phyloP scores from a whole-genome alignment of 2,888 invertebrate species.

The Troglohyphantes excavatus region DNA sequence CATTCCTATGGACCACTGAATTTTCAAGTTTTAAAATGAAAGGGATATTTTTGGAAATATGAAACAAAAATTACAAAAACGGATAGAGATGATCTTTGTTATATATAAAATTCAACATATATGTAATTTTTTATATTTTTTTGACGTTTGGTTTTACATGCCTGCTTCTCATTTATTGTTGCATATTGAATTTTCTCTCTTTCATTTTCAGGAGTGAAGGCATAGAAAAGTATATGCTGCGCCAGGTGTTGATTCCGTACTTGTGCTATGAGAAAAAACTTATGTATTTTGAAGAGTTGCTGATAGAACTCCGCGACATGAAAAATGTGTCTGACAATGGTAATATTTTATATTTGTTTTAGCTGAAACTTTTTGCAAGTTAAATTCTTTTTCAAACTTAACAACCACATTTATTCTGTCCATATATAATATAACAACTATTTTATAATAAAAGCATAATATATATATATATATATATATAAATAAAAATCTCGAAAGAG shows the following conservation, averaged over 20 bases:
- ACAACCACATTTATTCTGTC: too few species aligned
- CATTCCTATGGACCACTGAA: neutral
- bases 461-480: too few species aligned
- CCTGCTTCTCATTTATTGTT: neutral
- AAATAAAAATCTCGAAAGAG: too few species aligned
- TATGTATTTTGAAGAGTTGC: neutral
- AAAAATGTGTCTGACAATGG: neutral
- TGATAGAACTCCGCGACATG: neutral
- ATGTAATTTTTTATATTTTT: neutral
- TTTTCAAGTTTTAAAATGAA: too few species aligned
- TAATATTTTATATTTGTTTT: too few species aligned
- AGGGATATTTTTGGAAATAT: too few species aligned
- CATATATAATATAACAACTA: too few species aligned
- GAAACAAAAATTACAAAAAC: too few species aligned
- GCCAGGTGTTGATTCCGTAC: constrained; percentile 20
- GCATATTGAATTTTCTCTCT: neutral
- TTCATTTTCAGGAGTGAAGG: constrained; percentile 13
- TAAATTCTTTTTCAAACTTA: too few species aligned
- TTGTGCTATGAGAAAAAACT: constrained; percentile 11
- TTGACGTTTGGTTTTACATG: neutral
- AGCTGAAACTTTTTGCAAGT: too few species aligned
- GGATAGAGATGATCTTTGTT: too few species aligned
- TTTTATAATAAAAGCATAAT: too few species aligned
- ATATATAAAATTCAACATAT: neutral
- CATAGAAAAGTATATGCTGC: constrained; percentile 19